Evolutionary conservation across 2,888 invertebrate genomes (phyloP), one percentile per base, ranked within the genome.

Genomic region (Stictocephala bisonia): DNA sequence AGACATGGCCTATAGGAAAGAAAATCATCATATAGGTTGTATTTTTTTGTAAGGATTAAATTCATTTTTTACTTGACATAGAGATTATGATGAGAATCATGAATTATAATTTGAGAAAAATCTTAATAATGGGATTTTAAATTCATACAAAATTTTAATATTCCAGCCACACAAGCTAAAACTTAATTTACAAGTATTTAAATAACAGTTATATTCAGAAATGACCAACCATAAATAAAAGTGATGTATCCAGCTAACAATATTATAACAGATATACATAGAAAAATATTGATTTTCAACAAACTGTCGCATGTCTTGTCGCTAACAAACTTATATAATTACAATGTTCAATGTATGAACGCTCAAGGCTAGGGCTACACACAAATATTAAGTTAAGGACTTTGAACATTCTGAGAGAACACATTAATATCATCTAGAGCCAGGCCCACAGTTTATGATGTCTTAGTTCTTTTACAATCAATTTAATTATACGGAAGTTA

Each of bases 381-480:
- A 56, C 51, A 51, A 13, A n/a, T 22, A 48, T 51, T 6, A n/a
- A 56, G 29, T 18, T 7, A 29, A 56, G 7, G 26, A n/a, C n/a
- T 27, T 56, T 56, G 27, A 56, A 56, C 51, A 51, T 51, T 29
- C 6, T 56, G 20, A 29, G 27, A 56, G 56, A 56, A 56, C 56
- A 56, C 56, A 56, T 27, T 56, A 22, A 56, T n/a, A n/a, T n/a
- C n/a, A n/a, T n/a, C n/a, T n/a, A n/a, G n/a, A n/a, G n/a, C n/a
- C n/a, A n/a, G n/a, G n/a, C 56, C 4, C 29, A 1, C 31, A 56
- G 29, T 15, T 56, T n/a, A 24, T 15, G 26, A 27, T 56, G 56
- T 9, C 2, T 7, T n/a, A n/a, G n/a, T n/a, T n/a, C n/a, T n/a
- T n/a, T n/a, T n/a, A n/a, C n/a, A n/a, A n/a, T n/a, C n/a, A n/a